phyloP scores from a whole-genome alignment of 1,140 invertebrate genomes.

The Drosophila repletoides region DNA sequence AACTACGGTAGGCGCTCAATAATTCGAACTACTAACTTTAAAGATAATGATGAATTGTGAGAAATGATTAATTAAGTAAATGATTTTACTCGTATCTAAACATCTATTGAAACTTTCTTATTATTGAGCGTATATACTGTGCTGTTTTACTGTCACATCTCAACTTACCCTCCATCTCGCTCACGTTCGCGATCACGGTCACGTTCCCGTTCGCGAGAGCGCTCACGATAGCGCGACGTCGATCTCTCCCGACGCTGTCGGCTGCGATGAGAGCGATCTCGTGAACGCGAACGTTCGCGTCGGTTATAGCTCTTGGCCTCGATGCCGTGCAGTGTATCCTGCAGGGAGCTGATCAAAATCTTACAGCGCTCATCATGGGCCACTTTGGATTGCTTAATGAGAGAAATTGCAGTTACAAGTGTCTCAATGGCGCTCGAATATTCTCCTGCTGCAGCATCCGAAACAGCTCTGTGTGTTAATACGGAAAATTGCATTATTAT shows the following conservation, averaged over 20 bases:
- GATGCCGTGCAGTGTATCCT: conserved; percentile 95
- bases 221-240: conserved; percentile 89
- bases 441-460: conserved; percentile 98
- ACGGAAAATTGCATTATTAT: not conserved
- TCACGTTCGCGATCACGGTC: conserved; percentile 88
- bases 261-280: conserved; percentile 89
- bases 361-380: conserved; percentile 99
- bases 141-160: too few species aligned
- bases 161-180: conserved; percentile 84
- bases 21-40: too few species aligned
- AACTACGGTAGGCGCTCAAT: too few species aligned
- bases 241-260: conserved; percentile 89
- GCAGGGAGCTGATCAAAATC: conserved; percentile 97
- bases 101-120: too few species aligned
- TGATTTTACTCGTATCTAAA: too few species aligned
- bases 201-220: conserved; percentile 86
- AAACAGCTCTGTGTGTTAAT: conserved; percentile 89
- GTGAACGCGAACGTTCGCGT: conserved; percentile 86
- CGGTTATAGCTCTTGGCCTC: conserved; percentile 81
- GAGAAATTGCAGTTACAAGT: conserved; percentile 97
- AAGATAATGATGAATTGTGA: not conserved
- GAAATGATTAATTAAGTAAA: too few species aligned
- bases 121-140: too few species aligned
- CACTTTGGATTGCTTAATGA: conserved; percentile 99
- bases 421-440: conserved; percentile 99